phyloP scores from a whole-genome alignment of 2,113 vertebrate genomes.

The Corydoras maculifer region DNA sequence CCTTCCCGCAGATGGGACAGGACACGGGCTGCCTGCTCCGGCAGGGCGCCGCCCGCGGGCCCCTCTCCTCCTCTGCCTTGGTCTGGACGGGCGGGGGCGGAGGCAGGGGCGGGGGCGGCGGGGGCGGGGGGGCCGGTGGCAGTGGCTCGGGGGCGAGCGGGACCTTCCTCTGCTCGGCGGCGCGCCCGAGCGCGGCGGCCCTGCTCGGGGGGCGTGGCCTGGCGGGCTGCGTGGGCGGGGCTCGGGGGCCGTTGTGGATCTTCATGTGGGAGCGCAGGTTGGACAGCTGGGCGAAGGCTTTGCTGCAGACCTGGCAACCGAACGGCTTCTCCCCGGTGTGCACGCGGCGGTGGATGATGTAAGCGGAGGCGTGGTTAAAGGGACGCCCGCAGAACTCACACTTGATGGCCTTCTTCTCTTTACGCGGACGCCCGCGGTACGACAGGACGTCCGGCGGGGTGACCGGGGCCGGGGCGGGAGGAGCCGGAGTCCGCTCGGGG shows the following conservation, averaged over 20 bases:
- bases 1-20: slow-evolving; percentile 63
- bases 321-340: slow-evolving; percentile 69
- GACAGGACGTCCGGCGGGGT: background rate
- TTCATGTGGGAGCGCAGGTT: slow-evolving; percentile 65
- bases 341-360: slow-evolving; percentile 62
- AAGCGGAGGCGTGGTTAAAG: slow-evolving; percentile 62
- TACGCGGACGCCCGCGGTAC: slow-evolving; percentile 41
- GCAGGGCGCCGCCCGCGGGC: too few species aligned
- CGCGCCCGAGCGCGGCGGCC: too few species aligned
- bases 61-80: too few species aligned
- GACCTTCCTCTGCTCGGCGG: too few species aligned
- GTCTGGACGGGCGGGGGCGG: too few species aligned
- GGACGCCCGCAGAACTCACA: slow-evolving; percentile 58
- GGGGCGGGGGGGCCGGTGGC: too few species aligned
- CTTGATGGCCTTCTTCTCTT: slow-evolving; percentile 48
- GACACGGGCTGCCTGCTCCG: slow-evolving; percentile 15
- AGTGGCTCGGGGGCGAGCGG: too few species aligned
- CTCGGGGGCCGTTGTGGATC: slow-evolving; percentile 46
- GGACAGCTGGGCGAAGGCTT: slow-evolving; percentile 64
- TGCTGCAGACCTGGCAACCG: slow-evolving; percentile 60
- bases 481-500: too few species aligned
- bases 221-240: slow-evolving; percentile 3
- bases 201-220: background rate
- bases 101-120: too few species aligned
- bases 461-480: too few species aligned